A percentile compares a stretch with the other conserved stretches of the same genome.
Evolutionary conservation across 1,140 invertebrate species (phyloP).

Genomic region (Hesperophylax magnus): DNA sequence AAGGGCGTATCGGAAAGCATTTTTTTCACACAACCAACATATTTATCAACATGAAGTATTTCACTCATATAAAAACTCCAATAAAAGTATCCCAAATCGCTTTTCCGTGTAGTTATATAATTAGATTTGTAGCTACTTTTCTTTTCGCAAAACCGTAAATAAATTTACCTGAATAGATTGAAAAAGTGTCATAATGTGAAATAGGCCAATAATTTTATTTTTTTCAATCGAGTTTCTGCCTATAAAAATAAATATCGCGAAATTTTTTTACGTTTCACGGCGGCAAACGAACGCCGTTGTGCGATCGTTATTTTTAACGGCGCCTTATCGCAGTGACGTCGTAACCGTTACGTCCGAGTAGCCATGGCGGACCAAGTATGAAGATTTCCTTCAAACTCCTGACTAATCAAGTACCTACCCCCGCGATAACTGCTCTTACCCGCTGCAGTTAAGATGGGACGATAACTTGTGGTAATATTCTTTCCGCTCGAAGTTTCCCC

Average conservation of each 20-base stretch:
- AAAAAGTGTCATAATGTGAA: slow-evolving; percentile 1
- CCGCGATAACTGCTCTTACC: slow-evolving; percentile 45
- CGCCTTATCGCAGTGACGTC: slow-evolving; percentile 29
- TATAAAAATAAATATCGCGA: slow-evolving; percentile 35
- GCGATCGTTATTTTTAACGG: slow-evolving; percentile 46
- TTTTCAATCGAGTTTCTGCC: slow-evolving; percentile 16
- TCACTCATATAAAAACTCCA: not conserved
- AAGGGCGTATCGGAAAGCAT: not conserved
- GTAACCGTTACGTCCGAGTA: slow-evolving; percentile 14
- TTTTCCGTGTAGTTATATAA: not conserved
- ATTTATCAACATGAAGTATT: slow-evolving; percentile 6
- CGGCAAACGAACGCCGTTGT: slow-evolving; percentile 26
- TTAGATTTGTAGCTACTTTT: slow-evolving; percentile 11
- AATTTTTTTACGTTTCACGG: slow-evolving; percentile 26
- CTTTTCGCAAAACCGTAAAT: not conserved
- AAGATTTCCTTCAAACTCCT: slow-evolving; percentile 48
- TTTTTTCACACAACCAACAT: not conserved
- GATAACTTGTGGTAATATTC: slow-evolving; percentile 53
- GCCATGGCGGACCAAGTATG: slow-evolving; percentile 5
- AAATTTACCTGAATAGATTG: slow-evolving; percentile 4
- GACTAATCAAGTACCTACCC: slow-evolving; percentile 50
- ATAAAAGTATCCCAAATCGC: slow-evolving; percentile 6
- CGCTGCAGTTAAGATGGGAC: slow-evolving; percentile 53
- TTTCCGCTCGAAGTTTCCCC: slow-evolving; percentile 39
- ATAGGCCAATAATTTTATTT: slow-evolving; percentile 39